A percentile compares a stretch with the other conserved stretches of the same genome.
phyloP scores from a whole-genome alignment of 2,797 vertebrate genomes.

The Oceanodroma leucorhoa region DNA sequence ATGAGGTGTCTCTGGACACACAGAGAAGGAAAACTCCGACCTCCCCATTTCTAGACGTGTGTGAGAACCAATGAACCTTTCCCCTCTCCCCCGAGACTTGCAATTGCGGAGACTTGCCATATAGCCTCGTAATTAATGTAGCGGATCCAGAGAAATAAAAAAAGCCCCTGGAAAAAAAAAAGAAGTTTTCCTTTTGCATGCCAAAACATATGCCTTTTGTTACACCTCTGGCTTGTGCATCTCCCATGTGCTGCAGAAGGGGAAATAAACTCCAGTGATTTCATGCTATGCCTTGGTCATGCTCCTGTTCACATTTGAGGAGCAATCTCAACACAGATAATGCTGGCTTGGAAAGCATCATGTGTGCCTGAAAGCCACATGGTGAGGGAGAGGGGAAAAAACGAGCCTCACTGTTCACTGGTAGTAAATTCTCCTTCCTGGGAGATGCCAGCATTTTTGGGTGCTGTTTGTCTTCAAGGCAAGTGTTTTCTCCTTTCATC shows the following conservation, averaged over 20 bases:
- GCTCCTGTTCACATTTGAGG: background rate
- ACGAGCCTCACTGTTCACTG: background rate
- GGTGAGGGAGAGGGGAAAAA: background rate
- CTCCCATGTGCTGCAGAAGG: background rate
- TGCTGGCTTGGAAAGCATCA: background rate
- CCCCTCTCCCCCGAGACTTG: background rate
- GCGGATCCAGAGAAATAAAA: background rate
- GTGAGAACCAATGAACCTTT: background rate
- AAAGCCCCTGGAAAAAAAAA: background rate
- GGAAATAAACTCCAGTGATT: background rate
- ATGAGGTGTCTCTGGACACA: conserved; percentile 19
- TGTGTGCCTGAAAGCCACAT: background rate
- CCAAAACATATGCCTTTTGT: background rate
- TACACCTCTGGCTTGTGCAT: background rate
- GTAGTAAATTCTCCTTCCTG: background rate
- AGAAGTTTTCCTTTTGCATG: background rate
- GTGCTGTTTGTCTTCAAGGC: background rate
- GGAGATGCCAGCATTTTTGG: background rate
- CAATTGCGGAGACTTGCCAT: background rate
- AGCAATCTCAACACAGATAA: background rate
- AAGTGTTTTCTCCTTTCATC: background rate
- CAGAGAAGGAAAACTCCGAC: background rate
- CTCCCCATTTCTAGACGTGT: background rate
- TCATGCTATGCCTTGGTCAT: background rate
- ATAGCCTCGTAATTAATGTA: background rate